phyloP scores from a whole-genome alignment of 2,888 invertebrate species.

The Acleris cristana region DNA sequence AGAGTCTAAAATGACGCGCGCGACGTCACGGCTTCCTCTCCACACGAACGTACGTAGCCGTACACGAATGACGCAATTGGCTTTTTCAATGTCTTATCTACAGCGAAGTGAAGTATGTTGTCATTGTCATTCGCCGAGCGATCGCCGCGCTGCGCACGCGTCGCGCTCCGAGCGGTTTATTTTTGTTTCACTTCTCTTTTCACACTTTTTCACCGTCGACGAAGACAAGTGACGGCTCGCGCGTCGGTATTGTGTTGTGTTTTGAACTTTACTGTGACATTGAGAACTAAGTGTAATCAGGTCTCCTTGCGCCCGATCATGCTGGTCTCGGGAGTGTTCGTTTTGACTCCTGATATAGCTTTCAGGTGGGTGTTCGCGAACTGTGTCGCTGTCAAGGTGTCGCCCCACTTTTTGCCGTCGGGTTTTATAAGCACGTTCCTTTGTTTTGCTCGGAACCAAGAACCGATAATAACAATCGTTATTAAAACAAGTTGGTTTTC shows the following conservation, averaged over 20 bases:
- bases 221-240: conserved; percentile 79
- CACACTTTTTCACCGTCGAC: conserved; percentile 66
- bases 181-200: conserved; percentile 75
- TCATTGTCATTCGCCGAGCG: conserved; percentile 80
- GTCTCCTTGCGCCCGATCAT: conserved; percentile 58
- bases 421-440: conserved; percentile 26
- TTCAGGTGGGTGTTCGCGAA: conserved; percentile 71
- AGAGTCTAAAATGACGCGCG: conserved; percentile 74
- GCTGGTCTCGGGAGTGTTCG: conserved; percentile 80
- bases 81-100: conserved; percentile 84
- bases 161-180: conserved; percentile 60
- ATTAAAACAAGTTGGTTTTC: conserved; percentile 31
- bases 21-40: conserved; percentile 80
- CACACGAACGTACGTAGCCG: conserved; percentile 74
- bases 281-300: conserved; percentile 58
- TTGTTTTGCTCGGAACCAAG: conserved; percentile 31
- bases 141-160: conserved; percentile 75
- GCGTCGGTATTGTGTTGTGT: conserved; percentile 74
- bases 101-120: conserved; percentile 61
- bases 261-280: conserved; percentile 74
- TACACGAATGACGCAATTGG: conserved; percentile 81
- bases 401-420: conserved; percentile 22
- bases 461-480: conserved; percentile 27
- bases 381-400: conserved; percentile 36
- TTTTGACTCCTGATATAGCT: conserved; percentile 74